These are phyloP conservation scores for Periophthalmodon schlosseri DNA, from an alignment of 2,113 vertebrate species.

Conservation along the genomic window DNA sequence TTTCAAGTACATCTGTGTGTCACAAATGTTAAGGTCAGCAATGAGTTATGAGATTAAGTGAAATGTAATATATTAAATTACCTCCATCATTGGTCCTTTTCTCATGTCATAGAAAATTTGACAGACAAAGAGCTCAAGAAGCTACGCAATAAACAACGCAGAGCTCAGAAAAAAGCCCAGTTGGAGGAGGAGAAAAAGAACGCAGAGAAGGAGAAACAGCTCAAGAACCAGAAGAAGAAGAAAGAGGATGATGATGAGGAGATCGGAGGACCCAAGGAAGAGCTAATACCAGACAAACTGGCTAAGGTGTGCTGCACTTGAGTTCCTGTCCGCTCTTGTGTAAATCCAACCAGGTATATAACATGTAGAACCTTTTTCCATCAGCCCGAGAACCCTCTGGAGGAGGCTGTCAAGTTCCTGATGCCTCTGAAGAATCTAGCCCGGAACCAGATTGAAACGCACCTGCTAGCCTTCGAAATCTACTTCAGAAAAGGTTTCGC, in stretches of 20 bases:
- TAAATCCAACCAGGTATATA: neutral
- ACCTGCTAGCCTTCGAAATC: constrained; percentile 96
- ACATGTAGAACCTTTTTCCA: neutral
- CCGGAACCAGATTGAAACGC: constrained; percentile 90
- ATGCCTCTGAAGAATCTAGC: constrained; percentile 92
- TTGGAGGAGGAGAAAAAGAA: constrained; percentile 94
- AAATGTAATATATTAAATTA: neutral
- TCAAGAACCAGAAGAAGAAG: constrained; percentile 95
- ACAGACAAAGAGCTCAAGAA: constrained; percentile 95
- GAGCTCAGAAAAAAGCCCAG: constrained; percentile 94
- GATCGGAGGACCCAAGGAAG: constrained; percentile 91
- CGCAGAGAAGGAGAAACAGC: constrained; percentile 92
- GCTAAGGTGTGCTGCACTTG: constrained; percentile 76
- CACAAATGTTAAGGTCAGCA: neutral
- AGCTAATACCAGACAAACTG: constrained; percentile 92
- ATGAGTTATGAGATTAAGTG: neutral
- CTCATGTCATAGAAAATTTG: constrained; percentile 81
- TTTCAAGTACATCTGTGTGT: neutral
- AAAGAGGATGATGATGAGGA: constrained; percentile 96
- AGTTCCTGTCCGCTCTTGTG: neutral
- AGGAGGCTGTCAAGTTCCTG: constrained; percentile 96
- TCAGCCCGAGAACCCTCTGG: constrained; percentile 90
- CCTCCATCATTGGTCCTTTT: neutral
- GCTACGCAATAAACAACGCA: constrained; percentile 89
- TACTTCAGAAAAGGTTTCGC: constrained; percentile 92